phyloP scores from a whole-genome alignment of 2,888 invertebrate species.

The Luperina testacea region DNA sequence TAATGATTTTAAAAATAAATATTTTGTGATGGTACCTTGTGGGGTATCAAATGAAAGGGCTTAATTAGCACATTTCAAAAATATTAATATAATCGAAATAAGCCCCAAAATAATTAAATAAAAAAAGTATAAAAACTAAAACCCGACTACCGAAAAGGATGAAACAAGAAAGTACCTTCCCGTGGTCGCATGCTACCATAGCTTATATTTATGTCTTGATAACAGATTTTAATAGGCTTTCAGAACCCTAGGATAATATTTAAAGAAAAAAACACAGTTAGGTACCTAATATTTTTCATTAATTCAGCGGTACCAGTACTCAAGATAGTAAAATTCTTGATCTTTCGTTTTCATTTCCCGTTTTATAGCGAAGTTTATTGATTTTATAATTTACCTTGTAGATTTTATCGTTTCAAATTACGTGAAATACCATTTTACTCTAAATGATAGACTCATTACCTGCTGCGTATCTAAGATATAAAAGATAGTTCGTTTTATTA shows the following conservation, averaged over 20 bases:
- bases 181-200: too few relatives aligned
- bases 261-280: background rate
- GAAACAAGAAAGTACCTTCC: too few relatives aligned
- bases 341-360: constrained; percentile 29
- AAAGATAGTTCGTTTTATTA: background rate
- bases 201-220: background rate
- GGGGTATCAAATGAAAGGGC: too few relatives aligned
- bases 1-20: too few relatives aligned
- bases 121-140: too few relatives aligned
- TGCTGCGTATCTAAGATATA: background rate
- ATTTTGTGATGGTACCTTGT: too few relatives aligned
- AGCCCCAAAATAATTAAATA: too few relatives aligned
- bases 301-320: background rate
- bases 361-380: constrained; percentile 49
- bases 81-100: too few relatives aligned
- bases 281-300: background rate
- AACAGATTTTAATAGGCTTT: background rate
- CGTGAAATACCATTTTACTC: constrained; percentile 17
- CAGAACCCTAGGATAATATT: background rate
- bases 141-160: too few relatives aligned
- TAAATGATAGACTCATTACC: constrained; percentile 6
- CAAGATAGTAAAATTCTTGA: constrained; percentile 30
- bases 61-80: too few relatives aligned
- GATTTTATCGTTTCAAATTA: constrained; percentile 44
- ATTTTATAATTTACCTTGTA: constrained; percentile 49